A percentile compares a stretch with the other conserved stretches of the same genome.
These are phyloP conservation scores for Hormaphis cornu DNA, from an alignment of 1,140 invertebrate species.

Conservation along the genomic window DNA sequence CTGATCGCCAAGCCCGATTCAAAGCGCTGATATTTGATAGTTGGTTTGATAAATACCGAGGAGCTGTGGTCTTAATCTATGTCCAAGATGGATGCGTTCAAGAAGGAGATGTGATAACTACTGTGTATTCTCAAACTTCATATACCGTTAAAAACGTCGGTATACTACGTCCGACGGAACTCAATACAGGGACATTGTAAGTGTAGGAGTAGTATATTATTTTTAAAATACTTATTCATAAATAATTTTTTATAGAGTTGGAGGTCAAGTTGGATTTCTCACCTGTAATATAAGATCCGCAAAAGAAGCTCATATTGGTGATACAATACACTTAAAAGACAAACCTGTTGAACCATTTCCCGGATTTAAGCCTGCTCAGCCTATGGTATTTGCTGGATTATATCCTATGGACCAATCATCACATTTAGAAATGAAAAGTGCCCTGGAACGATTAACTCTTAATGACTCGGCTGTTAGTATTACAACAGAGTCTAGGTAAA, in stretches of 20 bases:
- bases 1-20: conserved; percentile 52
- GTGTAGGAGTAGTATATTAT: conserved; percentile 41
- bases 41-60: conserved; percentile 83
- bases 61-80: conserved; percentile 70
- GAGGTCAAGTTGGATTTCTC: conserved; percentile 74
- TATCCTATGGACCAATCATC: conserved; percentile 87
- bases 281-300: conserved; percentile 70
- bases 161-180: conserved; percentile 68
- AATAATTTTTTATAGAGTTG: conserved; percentile 47
- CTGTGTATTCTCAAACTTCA: conserved; percentile 47
- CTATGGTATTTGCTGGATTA: conserved; percentile 91
- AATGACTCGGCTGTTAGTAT: conserved; percentile 88
- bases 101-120: conserved; percentile 55
- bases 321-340: conserved; percentile 61
- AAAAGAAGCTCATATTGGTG: conserved; percentile 72
- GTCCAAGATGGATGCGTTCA: conserved; percentile 63
- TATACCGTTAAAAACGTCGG: conserved; percentile 75
- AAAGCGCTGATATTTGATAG: conserved; percentile 85
- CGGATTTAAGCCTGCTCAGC: conserved; percentile 60
- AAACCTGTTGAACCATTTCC: conserved; percentile 51
- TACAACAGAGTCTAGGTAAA: conserved; percentile 66
- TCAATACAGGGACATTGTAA: conserved; percentile 57
- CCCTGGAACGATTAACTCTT: conserved; percentile 82
- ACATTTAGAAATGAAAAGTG: conserved; percentile 58
- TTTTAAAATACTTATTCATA: background rate